Evolutionary conservation across 2,888 invertebrate genomes (phyloP).

Genomic region (Eilema sororculum): DNA sequence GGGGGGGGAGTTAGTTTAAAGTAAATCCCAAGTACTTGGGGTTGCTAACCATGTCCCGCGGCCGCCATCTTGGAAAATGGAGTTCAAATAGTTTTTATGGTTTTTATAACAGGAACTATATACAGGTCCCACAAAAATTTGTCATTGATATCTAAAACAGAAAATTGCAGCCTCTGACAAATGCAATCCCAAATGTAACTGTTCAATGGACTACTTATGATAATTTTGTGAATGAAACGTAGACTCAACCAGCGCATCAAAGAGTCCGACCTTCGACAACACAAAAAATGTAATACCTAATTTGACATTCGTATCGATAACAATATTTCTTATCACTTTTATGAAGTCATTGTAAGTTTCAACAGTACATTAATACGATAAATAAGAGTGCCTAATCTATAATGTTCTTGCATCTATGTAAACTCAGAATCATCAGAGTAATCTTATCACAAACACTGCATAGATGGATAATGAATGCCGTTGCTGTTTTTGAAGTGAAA

Average conservation of each 20-base stretch:
- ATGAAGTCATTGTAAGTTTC: not conserved
- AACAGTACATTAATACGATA: not conserved
- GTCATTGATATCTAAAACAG: too few relatives aligned
- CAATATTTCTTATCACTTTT: conserved; percentile 1
- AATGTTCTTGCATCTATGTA: not conserved
- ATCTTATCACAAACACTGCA: not conserved
- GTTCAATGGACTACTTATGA: too few relatives aligned
- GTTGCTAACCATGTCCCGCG: too few relatives aligned
- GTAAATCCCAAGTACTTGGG: too few relatives aligned
- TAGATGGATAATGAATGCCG: not conserved
- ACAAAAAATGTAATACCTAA: not conserved
- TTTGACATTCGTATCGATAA: not conserved
- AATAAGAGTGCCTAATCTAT: not conserved
- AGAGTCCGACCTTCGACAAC: not conserved
- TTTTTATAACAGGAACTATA: too few relatives aligned
- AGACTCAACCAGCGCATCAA: not conserved
- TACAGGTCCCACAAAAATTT: too few relatives aligned
- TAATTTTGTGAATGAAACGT: not conserved
- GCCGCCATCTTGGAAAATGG: too few relatives aligned
- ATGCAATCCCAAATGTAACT: too few relatives aligned
- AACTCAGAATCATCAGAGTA: not conserved
- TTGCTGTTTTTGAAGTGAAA: not conserved
- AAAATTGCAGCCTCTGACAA: too few relatives aligned
- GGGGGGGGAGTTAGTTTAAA: too few relatives aligned
- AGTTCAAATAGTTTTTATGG: too few relatives aligned